Evolutionary conservation across 2,797 vertebrate species (phyloP).

Genomic region (Scarus forsteni): DNA sequence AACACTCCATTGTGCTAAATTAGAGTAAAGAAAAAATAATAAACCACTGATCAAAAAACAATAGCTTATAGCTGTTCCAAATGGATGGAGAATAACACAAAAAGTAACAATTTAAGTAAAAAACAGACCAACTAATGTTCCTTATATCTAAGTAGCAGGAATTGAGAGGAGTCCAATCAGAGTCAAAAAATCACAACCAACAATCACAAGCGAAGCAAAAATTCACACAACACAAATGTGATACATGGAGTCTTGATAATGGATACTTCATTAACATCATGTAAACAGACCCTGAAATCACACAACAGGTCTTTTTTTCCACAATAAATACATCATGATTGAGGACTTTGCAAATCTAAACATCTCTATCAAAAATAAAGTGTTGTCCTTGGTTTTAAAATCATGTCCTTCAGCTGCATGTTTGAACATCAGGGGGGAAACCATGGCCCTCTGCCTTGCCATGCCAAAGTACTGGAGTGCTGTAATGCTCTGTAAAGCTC

Average conservation of each 20-base stretch:
- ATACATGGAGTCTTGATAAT: constrained; percentile 22
- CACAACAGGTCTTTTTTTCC: constrained; percentile 22
- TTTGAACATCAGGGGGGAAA: constrained; percentile 9
- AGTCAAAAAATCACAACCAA: constrained; percentile 29
- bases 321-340: constrained; percentile 25
- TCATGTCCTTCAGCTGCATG: constrained; percentile 26
- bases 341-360: constrained; percentile 59
- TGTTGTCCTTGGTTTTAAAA: constrained; percentile 41
- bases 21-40: constrained; percentile 42
- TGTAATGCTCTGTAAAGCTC: constrained; percentile 7
- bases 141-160: constrained; percentile 33
- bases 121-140: constrained; percentile 26
- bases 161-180: constrained; percentile 32
- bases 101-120: constrained; percentile 30
- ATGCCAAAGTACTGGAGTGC: constrained; percentile 9
- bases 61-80: constrained; percentile 37
- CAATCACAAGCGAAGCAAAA: constrained; percentile 43
- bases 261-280: constrained; percentile 36
- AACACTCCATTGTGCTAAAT: constrained; percentile 43
- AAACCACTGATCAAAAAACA: constrained; percentile 47
- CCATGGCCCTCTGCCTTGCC: constrained; percentile 2
- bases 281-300: constrained; percentile 48
- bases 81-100: constrained; percentile 37
- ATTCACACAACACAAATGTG: constrained; percentile 39
- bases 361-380: constrained; percentile 78